Evolutionary conservation across 1,140 invertebrate species (phyloP), one percentile per base, ranked within the genome.

Genomic region (Bombus haemorrhoidalis): DNA sequence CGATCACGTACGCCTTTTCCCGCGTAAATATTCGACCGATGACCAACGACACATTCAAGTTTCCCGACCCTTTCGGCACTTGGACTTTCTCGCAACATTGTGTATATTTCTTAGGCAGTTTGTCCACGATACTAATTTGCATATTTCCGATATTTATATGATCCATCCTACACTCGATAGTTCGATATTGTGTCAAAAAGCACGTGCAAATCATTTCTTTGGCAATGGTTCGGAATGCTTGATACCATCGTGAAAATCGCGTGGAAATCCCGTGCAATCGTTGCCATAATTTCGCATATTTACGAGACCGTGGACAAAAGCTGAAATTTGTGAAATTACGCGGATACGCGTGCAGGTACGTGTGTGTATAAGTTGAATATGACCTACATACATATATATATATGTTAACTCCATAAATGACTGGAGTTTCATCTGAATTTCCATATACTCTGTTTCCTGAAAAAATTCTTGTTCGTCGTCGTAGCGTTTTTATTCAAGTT

Each of bases 291-390:
- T 88, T 85, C 78, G 80, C 87, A 83, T 83, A 87, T 88, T 88
- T 87, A 87, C 87, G 71, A 76, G 62, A 32, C 28, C 57, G 43
- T 43, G 86, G 69, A 73, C 86, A 89, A 89, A 88, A 81, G 86
- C 76, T 77, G 34, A 32, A 64, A 88, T 89, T 89, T 88, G 86
- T 66, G 76, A 89, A 89, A 89, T 89, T 88, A 89, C 87, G 66
- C 87, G 69, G 64, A 39, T 32, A 85, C 25, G 43, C 86, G 71
- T 47, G 71, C 57, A 32, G 1, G 15, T 34, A 32, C 12, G 18
- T 37, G 39, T 59, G 25, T 76, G 13, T 41, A 53, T n/a, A 62
- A 76, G 78, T 74, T 41, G 71, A 68, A 66, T 71, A 68, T 68
- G 74, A 64, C 41, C 43, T 82, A 47, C 68, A 28, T 39, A 66